These are phyloP conservation scores for Sphaerodactylus townsendi DNA, from an alignment of 2,113 vertebrate genomes.

Conservation along the genomic window DNA sequence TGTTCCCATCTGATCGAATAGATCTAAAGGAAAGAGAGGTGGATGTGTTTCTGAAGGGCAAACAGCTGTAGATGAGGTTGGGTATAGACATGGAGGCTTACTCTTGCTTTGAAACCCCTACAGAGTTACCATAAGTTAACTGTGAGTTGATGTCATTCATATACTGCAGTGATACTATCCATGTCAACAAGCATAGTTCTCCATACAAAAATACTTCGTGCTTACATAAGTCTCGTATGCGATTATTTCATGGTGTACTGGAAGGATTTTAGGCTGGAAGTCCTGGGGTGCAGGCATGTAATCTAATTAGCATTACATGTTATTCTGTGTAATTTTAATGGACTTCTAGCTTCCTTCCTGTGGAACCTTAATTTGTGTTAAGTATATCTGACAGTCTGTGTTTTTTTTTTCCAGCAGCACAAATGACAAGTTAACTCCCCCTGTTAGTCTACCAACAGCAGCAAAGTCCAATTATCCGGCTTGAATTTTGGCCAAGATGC, in stretches of 20 bases:
- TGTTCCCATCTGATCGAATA: no score
- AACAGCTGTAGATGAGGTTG: no score
- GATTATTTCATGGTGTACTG: neutral
- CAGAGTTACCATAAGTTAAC: no score
- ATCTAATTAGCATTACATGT: neutral
- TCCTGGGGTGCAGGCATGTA: neutral
- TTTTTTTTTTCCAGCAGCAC: neutral
- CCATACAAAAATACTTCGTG: neutral
- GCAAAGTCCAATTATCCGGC: slow-evolving; percentile 48
- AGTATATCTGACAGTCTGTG: slow-evolving; percentile 9
- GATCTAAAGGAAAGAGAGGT: no score
- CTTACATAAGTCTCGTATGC: slow-evolving; percentile 20
- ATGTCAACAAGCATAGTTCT: slow-evolving; percentile 3
- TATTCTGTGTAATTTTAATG: slow-evolving; percentile 31
- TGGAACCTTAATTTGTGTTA: slow-evolving; percentile 44
- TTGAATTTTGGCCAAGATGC: slow-evolving; percentile 48
- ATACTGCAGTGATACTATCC: neutral
- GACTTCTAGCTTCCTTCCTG: slow-evolving; percentile 21
- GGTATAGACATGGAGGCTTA: no score
- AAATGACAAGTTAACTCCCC: slow-evolving; percentile 39
- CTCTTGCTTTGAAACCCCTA: neutral
- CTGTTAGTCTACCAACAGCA: slow-evolving; percentile 46
- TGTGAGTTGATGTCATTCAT: neutral
- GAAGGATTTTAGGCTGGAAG: slow-evolving; percentile 34
- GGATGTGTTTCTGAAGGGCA: no score